Conservation (phyloP, 2,113 vertebrate genomes). For the Forbesichthys agassizii region DNA sequence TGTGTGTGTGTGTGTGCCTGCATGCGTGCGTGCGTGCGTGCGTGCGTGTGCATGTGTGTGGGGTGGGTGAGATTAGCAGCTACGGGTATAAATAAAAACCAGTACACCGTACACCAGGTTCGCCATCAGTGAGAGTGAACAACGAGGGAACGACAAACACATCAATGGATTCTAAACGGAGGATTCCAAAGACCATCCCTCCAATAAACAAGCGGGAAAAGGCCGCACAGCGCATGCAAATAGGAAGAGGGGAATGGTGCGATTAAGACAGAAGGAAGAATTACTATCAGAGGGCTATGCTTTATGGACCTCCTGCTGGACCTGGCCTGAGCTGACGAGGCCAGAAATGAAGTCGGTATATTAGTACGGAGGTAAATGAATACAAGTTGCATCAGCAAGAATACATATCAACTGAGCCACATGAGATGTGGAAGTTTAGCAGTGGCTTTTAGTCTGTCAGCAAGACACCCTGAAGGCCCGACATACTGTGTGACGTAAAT, state of each 20-base stretch:
- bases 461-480: too few species aligned
- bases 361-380: conserved; percentile 49
- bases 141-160: conserved; percentile 33
- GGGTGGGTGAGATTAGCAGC: conserved; percentile 54
- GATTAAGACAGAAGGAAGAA: conserved; percentile 42
- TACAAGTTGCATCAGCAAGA: conserved; percentile 57
- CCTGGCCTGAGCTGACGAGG: conserved; percentile 30
- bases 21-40: neutral
- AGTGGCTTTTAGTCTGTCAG: conserved; percentile 29
- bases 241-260: conserved; percentile 14
- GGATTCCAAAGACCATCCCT: conserved; percentile 14
- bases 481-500: too few species aligned
- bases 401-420: conserved; percentile 61
- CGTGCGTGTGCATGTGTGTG: conserved; percentile 42
- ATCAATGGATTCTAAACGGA: conserved; percentile 21
- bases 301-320: conserved; percentile 44
- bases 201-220: neutral
- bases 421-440: conserved; percentile 55
- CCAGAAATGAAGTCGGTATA: conserved; percentile 55
- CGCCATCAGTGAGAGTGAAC: conserved; percentile 42
- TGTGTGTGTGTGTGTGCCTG: neutral
- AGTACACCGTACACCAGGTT: conserved; percentile 41
- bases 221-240: conserved; percentile 11
- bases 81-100: conserved; percentile 16
- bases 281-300: conserved; percentile 46